Base-by-base conservation (phyloP, 2,888 invertebrate species). In the Papilio elwesi region DNA sequence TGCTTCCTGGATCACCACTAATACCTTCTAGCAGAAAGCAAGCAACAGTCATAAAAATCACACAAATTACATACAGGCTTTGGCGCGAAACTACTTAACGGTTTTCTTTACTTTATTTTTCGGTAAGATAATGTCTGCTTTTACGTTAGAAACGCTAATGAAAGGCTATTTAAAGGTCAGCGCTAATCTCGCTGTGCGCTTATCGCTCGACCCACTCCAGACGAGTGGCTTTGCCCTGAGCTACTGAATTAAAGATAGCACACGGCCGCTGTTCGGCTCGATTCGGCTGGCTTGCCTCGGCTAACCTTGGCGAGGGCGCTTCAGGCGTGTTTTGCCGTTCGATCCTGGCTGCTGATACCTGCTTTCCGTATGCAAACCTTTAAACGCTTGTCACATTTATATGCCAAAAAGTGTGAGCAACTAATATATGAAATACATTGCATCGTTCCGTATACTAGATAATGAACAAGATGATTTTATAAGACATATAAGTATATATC, bases 201-300 rank as follows among this genome's bases (percentile, higher is more conserved):
- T 73, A 74, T 75, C 75, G 57, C 66, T 73, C 53, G 67, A 65
- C 48, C 64, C 69, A 66, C 65, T 63, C 57, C 48, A n/a, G 65
- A 47, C 26, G 51, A 43, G 65, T 57, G 66, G 66, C 66, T 70
- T 62, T 52, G 52, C 75, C 43, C 67, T 75, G 74, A 78, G 78
- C 80, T 75, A 55, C 71, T 77, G 77, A 78, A 79, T 79, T 79
- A 77, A 78, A 79, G 78, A 79, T 78, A 77, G 70, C 75, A 73
- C 79, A 79, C 78, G 79, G 71, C 63, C 74, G 43, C 68, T 15
- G n/a, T 49, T 47, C 48, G 53, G 72, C 69, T 65, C 59, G 49
- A 69, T 67, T 70, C 67, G 52, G 66, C 71, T 11, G 43, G 5
- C 43, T 59, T 9, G 12, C 2, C 59, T 59, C 59, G 13, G 59